Evolutionary conservation across 2,797 vertebrate genomes (phyloP).

Genomic region (Pogonophryne albipinna): DNA sequence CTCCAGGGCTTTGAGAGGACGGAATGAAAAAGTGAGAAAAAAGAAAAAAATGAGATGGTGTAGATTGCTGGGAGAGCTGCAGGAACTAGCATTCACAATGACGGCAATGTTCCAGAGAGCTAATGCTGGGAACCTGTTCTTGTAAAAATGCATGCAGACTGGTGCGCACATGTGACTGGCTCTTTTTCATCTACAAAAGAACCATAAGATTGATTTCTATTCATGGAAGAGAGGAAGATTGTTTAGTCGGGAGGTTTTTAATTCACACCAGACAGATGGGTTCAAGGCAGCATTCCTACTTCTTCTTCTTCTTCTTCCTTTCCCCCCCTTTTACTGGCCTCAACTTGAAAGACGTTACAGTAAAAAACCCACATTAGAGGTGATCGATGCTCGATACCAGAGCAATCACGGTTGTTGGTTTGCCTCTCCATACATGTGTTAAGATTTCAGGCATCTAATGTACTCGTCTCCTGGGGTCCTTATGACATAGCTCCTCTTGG

Average conservation of each 20-base stretch:
- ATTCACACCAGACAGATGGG: conserved; percentile 76
- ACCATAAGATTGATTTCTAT: conserved; percentile 62
- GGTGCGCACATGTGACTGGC: conserved; percentile 56
- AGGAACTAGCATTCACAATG: conserved; percentile 53
- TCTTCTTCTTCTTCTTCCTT: conserved; percentile 11
- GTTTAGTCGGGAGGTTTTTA: conserved; percentile 71
- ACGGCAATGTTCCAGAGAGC: conserved; percentile 56
- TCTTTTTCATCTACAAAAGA: conserved; percentile 59
- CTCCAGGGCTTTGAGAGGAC: conserved; percentile 57
- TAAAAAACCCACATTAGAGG: conserved; percentile 52
- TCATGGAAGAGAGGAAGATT: conserved; percentile 66
- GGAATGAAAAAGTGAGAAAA: conserved; percentile 44
- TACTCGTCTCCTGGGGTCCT: conserved; percentile 59
- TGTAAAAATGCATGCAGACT: conserved; percentile 52
- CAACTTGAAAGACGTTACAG: conserved; percentile 69
- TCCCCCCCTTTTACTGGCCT: conserved; percentile 44
- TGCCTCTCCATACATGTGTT: conserved; percentile 47
- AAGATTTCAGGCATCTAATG: conserved; percentile 65
- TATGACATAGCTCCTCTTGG: conserved; percentile 64
- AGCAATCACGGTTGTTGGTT: conserved; percentile 51
- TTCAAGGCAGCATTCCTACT: conserved; percentile 70
- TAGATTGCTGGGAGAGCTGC: conserved; percentile 47
- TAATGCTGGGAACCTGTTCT: conserved; percentile 58
- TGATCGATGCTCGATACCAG: conserved; percentile 66
- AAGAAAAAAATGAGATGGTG: conserved; percentile 51